phyloP scores from a whole-genome alignment of 92 coral and sea anemone species.

The Palythoa grandis region DNA sequence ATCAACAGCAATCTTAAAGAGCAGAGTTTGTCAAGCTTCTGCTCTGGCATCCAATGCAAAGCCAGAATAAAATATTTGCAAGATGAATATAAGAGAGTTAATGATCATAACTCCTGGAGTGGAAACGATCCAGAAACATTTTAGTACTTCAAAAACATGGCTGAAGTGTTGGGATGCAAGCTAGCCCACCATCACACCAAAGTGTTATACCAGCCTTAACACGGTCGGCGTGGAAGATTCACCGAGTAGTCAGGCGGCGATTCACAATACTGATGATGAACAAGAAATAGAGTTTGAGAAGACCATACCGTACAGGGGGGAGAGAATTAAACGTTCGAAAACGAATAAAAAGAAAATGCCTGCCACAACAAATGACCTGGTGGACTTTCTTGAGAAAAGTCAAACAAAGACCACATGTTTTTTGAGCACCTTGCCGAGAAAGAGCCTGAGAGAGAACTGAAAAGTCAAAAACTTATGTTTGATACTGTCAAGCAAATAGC shows the following conservation, averaged over 20 bases:
- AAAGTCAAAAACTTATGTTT: background rate
- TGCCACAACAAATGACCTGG: background rate
- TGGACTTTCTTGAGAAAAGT: background rate
- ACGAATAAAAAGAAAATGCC: background rate
- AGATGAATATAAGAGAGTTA: constrained; percentile 58
- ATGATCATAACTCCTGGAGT: constrained; percentile 48
- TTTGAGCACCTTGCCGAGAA: background rate
- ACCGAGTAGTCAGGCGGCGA: too few species aligned
- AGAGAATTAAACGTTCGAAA: too few species aligned
- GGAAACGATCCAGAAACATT: constrained; percentile 50
- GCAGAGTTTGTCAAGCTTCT: too few species aligned
- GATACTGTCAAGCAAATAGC: background rate
- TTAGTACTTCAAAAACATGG: constrained; percentile 27
- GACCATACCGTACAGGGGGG: background rate
- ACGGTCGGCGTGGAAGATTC: too few species aligned
- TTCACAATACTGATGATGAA: too few species aligned
- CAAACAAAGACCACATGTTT: too few species aligned
- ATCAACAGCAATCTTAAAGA: too few species aligned
- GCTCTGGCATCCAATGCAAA: constrained; percentile 51
- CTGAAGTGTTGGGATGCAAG: constrained; percentile 36
- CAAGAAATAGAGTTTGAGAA: background rate
- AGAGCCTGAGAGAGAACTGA: background rate
- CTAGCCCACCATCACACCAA: constrained; percentile 24
- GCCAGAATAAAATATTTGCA: constrained; percentile 51
- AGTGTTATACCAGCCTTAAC: background rate